Evolutionary conservation across 1,140 invertebrate genomes (phyloP).

Genomic region (Thereuonema tuberculata): DNA sequence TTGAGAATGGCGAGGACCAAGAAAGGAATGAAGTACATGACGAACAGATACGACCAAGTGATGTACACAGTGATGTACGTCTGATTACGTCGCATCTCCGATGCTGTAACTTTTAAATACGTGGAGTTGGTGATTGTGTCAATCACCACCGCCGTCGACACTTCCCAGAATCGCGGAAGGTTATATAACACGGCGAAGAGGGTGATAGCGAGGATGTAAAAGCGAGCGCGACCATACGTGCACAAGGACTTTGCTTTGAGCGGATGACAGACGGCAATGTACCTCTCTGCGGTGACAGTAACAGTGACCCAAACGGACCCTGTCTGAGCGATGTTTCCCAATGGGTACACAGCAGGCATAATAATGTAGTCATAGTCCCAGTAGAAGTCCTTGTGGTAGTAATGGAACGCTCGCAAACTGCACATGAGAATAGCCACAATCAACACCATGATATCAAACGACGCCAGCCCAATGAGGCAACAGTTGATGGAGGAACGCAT

Average conservation of each 20-base stretch:
- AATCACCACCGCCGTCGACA: constrained; percentile 22
- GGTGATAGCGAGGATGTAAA: constrained; percentile 69
- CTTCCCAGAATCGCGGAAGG: constrained; percentile 47
- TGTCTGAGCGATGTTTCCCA: constrained; percentile 71
- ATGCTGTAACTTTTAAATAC: constrained; percentile 44
- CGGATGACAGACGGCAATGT: constrained; percentile 91
- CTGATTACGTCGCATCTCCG: constrained; percentile 49
- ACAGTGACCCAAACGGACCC: constrained; percentile 90
- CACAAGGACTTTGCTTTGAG: constrained; percentile 72
- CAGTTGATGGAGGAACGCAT: constrained; percentile 92
- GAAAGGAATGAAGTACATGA: constrained; percentile 85
- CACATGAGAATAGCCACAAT: constrained; percentile 74
- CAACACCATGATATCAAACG: constrained; percentile 79
- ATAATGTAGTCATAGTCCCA: constrained; percentile 57
- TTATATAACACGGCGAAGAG: constrained; percentile 77
- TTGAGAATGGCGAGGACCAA: constrained; percentile 70
- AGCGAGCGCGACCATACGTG: constrained; percentile 72
- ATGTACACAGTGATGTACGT: constrained; percentile 76
- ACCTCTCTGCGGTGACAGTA: constrained; percentile 87
- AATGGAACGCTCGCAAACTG: constrained; percentile 70
- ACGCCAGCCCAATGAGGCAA: constrained; percentile 72
- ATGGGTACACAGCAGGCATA: constrained; percentile 66
- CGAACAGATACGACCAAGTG: constrained; percentile 78
- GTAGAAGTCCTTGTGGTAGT: constrained; percentile 57
- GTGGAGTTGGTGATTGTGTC: constrained; percentile 19